phyloP scores from a whole-genome alignment of 1,140 invertebrate species.

The Orchestia grillus region DNA sequence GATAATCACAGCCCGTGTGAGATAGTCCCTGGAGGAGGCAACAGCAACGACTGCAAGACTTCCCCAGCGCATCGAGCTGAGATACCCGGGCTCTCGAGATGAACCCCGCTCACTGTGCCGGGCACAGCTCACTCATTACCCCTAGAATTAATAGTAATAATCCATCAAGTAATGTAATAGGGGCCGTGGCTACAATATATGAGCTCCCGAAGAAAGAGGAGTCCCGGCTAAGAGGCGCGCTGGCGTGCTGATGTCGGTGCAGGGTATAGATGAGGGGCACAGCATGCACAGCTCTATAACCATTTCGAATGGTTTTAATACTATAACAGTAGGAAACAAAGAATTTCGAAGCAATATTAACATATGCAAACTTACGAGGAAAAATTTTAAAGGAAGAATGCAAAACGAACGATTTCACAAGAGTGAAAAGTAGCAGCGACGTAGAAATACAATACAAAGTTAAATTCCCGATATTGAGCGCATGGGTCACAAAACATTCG shows the following conservation, averaged over 20 bases:
- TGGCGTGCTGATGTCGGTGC: neutral
- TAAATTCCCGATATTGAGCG: too few relatives aligned
- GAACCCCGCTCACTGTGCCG: conserved; percentile 2
- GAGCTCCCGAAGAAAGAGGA: conserved; percentile 46
- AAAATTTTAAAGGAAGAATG: neutral
- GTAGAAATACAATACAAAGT: too few relatives aligned
- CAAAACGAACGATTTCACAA: neutral
- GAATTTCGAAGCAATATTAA: neutral
- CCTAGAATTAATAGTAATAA: conserved; percentile 54
- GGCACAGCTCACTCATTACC: conserved; percentile 35
- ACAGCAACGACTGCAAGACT: neutral
- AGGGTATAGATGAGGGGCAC: neutral
- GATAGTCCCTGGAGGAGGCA: conserved; percentile 19
- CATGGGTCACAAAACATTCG: too few relatives aligned
- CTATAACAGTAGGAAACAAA: neutral
- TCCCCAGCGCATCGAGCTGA: neutral
- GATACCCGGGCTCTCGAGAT: neutral
- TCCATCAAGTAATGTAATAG: conserved; percentile 53
- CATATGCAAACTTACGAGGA: neutral
- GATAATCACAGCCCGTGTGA: conserved; percentile 34
- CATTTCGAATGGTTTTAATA: neutral
- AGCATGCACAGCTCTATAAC: neutral
- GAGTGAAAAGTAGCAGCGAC: neutral
- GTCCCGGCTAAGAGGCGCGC: neutral
- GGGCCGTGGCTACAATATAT: conserved; percentile 52